A percentile compares a stretch with the other conserved stretches of the same genome.
Conservation (phyloP, 1,140 invertebrate species). For the Sycobia sp. region DNA sequence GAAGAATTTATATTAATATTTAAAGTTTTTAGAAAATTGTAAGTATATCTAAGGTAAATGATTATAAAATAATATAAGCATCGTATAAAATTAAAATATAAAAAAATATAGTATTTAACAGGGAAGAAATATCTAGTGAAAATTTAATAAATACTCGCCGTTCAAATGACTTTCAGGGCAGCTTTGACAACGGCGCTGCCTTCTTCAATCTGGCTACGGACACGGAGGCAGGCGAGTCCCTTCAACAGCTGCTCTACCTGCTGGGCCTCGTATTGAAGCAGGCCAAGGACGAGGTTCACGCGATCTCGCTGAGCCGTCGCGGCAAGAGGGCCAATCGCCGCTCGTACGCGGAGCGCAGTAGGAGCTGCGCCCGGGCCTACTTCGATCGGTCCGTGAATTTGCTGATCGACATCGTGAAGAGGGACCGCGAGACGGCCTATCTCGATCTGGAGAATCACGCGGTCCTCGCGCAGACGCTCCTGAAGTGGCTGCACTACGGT, state of each 20-base stretch:
- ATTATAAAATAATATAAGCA: no score
- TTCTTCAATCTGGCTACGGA: constrained; percentile 56
- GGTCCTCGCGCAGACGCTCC: constrained; percentile 63
- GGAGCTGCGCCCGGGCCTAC: constrained; percentile 52
- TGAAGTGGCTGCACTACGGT: constrained; percentile 67
- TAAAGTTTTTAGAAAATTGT: no score
- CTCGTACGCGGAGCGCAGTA: constrained; percentile 26
- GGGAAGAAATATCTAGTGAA: no score
- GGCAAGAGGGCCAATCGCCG: constrained; percentile 31
- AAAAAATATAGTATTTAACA: no score
- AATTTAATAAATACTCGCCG: no score
- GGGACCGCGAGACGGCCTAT: constrained; percentile 61
- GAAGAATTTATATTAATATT: no score
- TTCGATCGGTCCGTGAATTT: constrained; percentile 66
- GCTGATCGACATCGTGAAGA: constrained; percentile 65
- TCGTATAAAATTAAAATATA: no score
- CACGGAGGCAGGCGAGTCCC: constrained; percentile 50
- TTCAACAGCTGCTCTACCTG: constrained; percentile 69
- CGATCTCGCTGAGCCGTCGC: constrained; percentile 34
- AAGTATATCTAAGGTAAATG: no score
- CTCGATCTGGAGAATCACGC: constrained; percentile 61
- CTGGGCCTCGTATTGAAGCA: constrained; percentile 68
- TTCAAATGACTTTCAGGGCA: no score
- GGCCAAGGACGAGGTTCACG: constrained; percentile 63
- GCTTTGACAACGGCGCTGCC: constrained; percentile 53